A percentile compares a stretch with the other conserved stretches of the same genome.
Conservation (phyloP, 2,888 invertebrate genomes). For the Maniola hyperantus region DNA sequence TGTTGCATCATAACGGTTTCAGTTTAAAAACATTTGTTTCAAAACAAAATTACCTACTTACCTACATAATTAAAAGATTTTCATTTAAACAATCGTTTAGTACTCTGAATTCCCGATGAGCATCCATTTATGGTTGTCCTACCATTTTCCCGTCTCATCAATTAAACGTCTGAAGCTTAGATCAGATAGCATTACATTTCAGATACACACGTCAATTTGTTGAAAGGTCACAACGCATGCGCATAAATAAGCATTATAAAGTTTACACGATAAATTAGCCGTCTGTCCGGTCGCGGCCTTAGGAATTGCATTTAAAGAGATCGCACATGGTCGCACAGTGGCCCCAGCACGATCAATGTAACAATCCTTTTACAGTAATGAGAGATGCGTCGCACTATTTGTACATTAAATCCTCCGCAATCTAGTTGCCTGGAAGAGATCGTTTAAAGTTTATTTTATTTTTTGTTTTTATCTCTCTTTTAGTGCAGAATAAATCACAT, state of each 20-base stretch:
- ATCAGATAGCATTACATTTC: constrained; percentile 10
- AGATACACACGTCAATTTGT: constrained; percentile 32
- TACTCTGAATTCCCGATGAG: background rate
- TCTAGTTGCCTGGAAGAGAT: no score
- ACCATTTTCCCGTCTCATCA: constrained; percentile 1
- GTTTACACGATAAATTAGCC: background rate
- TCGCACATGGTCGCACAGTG: background rate
- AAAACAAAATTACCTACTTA: background rate
- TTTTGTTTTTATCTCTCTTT: no score
- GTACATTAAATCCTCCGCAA: no score
- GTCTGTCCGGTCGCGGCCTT: constrained; percentile 9
- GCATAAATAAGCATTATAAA: constrained; percentile 3
- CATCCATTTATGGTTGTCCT: constrained; percentile 2
- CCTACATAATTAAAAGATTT: background rate
- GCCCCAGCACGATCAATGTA: background rate
- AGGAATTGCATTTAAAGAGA: constrained; percentile 16
- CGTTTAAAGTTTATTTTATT: no score
- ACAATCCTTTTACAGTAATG: no score
- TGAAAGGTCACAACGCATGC: constrained; percentile 13
- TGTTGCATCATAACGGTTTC: no score
- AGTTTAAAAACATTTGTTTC: background rate
- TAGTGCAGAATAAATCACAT: no score
- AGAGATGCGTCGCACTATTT: no score
- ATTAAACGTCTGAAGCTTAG: constrained; percentile 2
- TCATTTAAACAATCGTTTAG: background rate